These are phyloP conservation scores for Dendrolimus houi DNA, from an alignment of 2,888 invertebrate genomes.

Conservation along the genomic window DNA sequence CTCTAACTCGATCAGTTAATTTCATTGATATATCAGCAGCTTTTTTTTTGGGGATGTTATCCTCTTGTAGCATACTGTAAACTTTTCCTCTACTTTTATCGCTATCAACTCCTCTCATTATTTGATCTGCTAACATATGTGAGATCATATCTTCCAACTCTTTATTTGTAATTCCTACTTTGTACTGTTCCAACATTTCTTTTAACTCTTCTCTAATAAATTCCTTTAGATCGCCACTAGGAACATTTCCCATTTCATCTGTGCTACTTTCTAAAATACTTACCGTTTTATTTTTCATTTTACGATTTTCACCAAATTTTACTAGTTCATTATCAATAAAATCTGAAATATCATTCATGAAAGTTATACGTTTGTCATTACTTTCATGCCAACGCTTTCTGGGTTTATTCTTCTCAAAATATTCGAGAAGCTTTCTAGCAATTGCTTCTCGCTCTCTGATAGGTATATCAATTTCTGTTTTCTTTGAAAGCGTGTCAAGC, in stretches of 20 bases:
- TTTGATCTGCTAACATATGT: constrained; percentile 15
- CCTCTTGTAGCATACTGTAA: constrained; percentile 11
- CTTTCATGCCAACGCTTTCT: neutral
- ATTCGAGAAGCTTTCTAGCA: neutral
- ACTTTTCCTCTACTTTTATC: constrained; percentile 9
- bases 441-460: neutral
- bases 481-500: neutral
- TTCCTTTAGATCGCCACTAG: constrained; percentile 4
- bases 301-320: neutral
- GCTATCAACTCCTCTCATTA: constrained; percentile 10
- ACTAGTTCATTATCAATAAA: neutral
- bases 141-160: constrained; percentile 12
- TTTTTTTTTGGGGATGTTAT: constrained; percentile 11
- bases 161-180: constrained; percentile 5
- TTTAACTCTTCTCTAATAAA: constrained; percentile 10
- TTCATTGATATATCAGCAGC: constrained; percentile 10
- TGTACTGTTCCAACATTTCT: constrained; percentile 10
- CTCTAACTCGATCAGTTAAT: constrained; percentile 10
- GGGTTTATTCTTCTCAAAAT: neutral
- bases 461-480: neutral
- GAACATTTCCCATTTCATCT: neutral
- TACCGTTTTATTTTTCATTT: neutral
- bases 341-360: neutral
- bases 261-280: neutral
- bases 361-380: neutral